Evolutionary conservation across 2,113 vertebrate species (phyloP).

Genomic region (Perognathus longimembris): DNA sequence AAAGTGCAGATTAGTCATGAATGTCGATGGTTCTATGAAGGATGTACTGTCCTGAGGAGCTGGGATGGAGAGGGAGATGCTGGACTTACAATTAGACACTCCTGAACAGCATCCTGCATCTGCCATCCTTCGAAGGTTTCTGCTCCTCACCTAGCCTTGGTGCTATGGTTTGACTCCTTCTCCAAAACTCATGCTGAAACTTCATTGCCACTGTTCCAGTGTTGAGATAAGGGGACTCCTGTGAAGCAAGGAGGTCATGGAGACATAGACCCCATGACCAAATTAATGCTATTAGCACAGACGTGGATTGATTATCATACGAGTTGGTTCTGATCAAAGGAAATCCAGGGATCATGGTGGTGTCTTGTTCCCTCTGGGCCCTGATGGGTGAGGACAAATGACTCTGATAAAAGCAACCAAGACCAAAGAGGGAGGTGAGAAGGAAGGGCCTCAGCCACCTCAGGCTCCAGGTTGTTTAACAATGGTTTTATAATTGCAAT

Average conservation of each 20-base stretch:
- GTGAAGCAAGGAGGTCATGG: background rate
- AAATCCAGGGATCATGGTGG: too few species aligned
- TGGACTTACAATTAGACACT: background rate
- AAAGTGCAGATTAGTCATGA: background rate
- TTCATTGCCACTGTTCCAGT: too few species aligned
- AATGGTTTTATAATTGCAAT: background rate
- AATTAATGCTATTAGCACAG: background rate
- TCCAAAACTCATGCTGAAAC: background rate
- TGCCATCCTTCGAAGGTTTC: background rate
- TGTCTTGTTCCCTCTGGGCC: too few species aligned
- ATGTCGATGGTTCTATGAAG: background rate
- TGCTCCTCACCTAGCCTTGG: rapidly evolving
- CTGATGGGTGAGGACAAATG: background rate
- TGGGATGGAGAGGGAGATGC: background rate
- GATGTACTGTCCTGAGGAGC: background rate
- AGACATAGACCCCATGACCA: background rate
- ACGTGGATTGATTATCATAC: background rate
- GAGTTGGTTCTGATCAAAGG: background rate
- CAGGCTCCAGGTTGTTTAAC: background rate
- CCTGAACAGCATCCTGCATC: background rate
- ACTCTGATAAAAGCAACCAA: rapidly evolving
- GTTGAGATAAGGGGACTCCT: background rate
- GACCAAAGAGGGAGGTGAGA: background rate
- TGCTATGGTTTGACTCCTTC: background rate
- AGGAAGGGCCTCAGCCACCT: background rate